Conservation (phyloP, 2,113 vertebrate species). For the Platichthys stellatus region DNA sequence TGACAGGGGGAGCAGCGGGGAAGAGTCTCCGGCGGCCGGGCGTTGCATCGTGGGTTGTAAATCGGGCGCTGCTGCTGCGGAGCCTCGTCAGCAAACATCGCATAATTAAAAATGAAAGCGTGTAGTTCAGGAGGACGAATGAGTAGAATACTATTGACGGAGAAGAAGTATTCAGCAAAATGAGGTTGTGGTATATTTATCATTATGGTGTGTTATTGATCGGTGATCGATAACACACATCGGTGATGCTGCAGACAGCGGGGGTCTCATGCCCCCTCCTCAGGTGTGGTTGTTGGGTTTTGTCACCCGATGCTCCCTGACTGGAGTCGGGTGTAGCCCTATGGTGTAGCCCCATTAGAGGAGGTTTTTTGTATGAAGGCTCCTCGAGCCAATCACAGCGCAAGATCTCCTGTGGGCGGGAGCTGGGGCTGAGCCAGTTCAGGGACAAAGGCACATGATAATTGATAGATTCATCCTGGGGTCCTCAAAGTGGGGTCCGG, state of each 20-base stretch:
- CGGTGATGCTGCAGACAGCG: too few relatives aligned
- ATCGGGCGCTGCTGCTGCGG: slow-evolving; percentile 64
- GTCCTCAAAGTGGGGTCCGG: background rate
- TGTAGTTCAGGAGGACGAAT: slow-evolving; percentile 14
- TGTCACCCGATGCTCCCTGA: slow-evolving; percentile 77
- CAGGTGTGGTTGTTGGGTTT: slow-evolving; percentile 45
- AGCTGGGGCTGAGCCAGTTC: slow-evolving; percentile 38
- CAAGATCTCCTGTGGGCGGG: slow-evolving; percentile 49
- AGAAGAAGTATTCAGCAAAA: slow-evolving; percentile 13
- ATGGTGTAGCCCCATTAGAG: slow-evolving; percentile 76
- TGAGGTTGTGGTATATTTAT: slow-evolving; percentile 20
- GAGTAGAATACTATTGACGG: slow-evolving; percentile 18
- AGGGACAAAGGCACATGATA: slow-evolving; percentile 61
- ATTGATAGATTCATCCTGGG: slow-evolving; percentile 19
- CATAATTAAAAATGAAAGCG: slow-evolving; percentile 42
- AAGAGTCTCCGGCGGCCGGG: slow-evolving; percentile 46
- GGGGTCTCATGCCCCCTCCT: background rate
- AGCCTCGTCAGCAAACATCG: slow-evolving; percentile 17
- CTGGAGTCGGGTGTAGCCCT: slow-evolving; percentile 81
- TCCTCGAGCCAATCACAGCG: slow-evolving; percentile 67
- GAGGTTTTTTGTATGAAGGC: slow-evolving; percentile 63
- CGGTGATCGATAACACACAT: background rate
- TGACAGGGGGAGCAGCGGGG: background rate
- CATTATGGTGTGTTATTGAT: background rate
- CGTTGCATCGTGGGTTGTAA: slow-evolving; percentile 53